Evolutionary conservation across 2,113 vertebrate species (phyloP), one percentile per base, ranked within the genome.

Genomic region (Mesoclemmys tuberculata): DNA sequence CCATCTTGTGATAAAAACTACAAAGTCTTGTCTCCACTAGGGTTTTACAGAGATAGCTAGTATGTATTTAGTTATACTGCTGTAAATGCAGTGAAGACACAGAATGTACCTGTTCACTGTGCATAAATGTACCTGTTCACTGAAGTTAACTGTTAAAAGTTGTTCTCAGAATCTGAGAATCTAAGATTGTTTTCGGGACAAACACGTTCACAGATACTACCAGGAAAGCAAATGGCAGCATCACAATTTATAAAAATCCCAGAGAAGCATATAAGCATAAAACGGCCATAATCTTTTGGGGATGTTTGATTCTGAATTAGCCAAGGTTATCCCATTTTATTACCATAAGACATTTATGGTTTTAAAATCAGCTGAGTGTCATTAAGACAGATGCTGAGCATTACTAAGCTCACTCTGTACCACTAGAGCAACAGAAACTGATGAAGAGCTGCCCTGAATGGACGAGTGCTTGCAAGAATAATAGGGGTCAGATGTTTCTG

Each of bases 261-360:
- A 31, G 10, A 21, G 14, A 56, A 35, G 24, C 29, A 68, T 5
- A n/a, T 24, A 87, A 68, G 16, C 38, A 44, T 1, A 10, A 27
- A 0, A 51, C 3, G 10, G 1, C 14, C 12, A 5, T 3, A 79
- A 3, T 49, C 0, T 6, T 7, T 11, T 26, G 19, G 71, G 46
- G 31, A 12, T 24, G 3, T 31, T 6, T 2, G 26, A 38, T 41
- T 80, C n/a, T 29, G 6, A 19, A 27, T 27, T 82, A 31, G 52
- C 13, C 41, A 75, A 75, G 10, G 24, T 38, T 46, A 75, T 52
- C 56, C 24, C 1, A 3, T 2, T 9, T 9, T 7, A 35, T 4
- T 0, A 0, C 1, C 7, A 64, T 24, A 26, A 44, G 6, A 75
- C 38, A 44, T 26, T 68, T 68, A n/a, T 19, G 38, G 24, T 75